phyloP scores from a whole-genome alignment of 2,888 invertebrate genomes.

The Helleia helle region DNA sequence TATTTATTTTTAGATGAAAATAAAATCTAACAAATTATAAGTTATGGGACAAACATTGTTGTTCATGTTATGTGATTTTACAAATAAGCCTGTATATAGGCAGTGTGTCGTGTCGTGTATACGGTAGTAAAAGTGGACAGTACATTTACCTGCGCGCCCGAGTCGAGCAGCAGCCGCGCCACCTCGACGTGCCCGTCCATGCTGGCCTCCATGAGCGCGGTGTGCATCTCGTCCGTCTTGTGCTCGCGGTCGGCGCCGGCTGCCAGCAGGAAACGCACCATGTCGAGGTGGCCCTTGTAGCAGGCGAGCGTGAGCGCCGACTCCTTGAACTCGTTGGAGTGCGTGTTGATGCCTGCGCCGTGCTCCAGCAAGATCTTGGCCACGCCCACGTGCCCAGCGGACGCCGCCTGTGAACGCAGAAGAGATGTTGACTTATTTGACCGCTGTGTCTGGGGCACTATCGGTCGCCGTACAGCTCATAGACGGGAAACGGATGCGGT shows the following conservation, averaged over 20 bases:
- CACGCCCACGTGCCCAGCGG: conserved; percentile 94
- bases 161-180: conserved; percentile 93
- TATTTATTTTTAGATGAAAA: no score
- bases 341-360: conserved; percentile 98
- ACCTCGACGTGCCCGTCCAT: conserved; percentile 99
- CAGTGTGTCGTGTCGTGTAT: background rate
- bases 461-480: no score
- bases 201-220: conserved; percentile 99
- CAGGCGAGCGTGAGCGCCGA: conserved; percentile 95
- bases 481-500: no score
- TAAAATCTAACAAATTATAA: no score
- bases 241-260: conserved; percentile 98
- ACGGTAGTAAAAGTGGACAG: conserved; percentile 1
- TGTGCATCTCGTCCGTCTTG: conserved; percentile 99
- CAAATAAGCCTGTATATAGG: background rate
- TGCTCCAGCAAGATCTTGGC: conserved; percentile 92
- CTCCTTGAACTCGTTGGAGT: conserved; percentile 99
- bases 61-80: no score
- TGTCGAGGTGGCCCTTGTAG: conserved; percentile 96
- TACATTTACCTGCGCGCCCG: conserved; percentile 88
- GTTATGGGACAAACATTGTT: no score
- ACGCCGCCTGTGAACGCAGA: no score
- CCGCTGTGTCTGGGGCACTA: no score
- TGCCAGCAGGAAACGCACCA: conserved; percentile 96
- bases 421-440: no score